Conservation (phyloP, 2,888 invertebrate species). For the Cephus runcator region DNA sequence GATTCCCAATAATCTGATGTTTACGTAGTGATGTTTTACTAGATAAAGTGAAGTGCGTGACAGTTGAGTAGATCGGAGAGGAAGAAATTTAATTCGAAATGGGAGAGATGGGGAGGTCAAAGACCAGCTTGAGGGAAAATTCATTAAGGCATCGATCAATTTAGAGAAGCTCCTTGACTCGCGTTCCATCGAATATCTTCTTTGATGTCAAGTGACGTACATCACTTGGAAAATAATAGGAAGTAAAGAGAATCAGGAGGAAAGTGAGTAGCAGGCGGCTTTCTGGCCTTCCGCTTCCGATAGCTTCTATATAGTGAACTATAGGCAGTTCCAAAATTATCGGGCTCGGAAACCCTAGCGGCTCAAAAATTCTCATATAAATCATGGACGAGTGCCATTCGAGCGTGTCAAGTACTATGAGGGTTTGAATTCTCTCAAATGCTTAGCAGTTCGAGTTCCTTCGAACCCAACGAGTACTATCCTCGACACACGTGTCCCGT, state of each 20-base stretch:
- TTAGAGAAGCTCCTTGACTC: not conserved
- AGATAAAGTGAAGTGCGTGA: not conserved
- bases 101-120: not conserved
- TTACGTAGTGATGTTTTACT: not conserved
- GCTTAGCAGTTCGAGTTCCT: not conserved
- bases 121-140: not conserved
- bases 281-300: not conserved
- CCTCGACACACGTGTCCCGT: not conserved
- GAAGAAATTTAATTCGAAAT: not conserved
- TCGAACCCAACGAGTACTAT: not conserved
- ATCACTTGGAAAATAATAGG: not conserved
- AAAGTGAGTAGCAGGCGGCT: not conserved
- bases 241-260: not conserved
- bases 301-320: not conserved
- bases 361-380: not conserved
- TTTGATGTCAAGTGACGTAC: not conserved
- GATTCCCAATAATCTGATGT: not conserved
- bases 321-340: not conserved
- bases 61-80: not conserved
- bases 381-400: not conserved
- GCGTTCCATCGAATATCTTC: not conserved
- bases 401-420: not conserved
- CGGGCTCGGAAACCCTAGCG: not conserved
- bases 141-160: constrained; percentile 1
- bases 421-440: not conserved